These are phyloP conservation scores for Antennarius striatus DNA, from an alignment of 2,113 vertebrate species.

Conservation along the genomic window DNA sequence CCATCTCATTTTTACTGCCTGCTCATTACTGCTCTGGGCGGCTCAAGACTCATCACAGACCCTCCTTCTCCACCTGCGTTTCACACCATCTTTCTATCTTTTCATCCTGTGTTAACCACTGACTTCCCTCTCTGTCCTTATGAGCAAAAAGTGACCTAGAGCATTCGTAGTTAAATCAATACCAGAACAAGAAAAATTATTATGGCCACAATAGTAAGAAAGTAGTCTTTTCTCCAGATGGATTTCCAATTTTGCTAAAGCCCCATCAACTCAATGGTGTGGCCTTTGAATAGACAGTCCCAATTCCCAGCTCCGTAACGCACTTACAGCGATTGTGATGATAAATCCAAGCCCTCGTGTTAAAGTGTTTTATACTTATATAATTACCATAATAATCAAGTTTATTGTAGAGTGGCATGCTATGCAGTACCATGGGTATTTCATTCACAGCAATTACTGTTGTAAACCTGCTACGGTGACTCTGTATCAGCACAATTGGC, in stretches of 20 bases:
- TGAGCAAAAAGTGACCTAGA: constrained; percentile 20
- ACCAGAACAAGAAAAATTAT: constrained; percentile 74
- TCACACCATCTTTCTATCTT: constrained; percentile 48
- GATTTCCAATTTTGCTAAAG: constrained; percentile 68
- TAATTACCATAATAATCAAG: constrained; percentile 80
- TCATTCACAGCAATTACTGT: constrained; percentile 70
- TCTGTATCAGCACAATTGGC: constrained; percentile 70
- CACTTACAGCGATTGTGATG: constrained; percentile 56
- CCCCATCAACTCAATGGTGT: constrained; percentile 49
- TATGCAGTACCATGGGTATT: constrained; percentile 58
- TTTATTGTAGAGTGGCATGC: constrained; percentile 73
- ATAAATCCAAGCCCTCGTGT: constrained; percentile 64
- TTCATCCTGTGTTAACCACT: constrained; percentile 43
- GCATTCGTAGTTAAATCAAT: constrained; percentile 64
- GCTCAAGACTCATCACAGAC: constrained; percentile 69
- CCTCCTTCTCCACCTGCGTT: constrained; percentile 44
- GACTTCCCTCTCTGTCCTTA: constrained; percentile 33
- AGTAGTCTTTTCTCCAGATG: constrained; percentile 49
- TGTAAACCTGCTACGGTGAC: constrained; percentile 62
- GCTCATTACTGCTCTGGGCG: constrained; percentile 80
- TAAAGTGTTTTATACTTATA: constrained; percentile 71
- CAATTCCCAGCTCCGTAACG: constrained; percentile 57
- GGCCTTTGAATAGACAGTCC: constrained; percentile 57
- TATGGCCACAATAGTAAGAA: constrained; percentile 61
- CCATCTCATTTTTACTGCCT: constrained; percentile 80